phyloP scores from a whole-genome alignment of 2,888 invertebrate species.

The Drosophila borborema region DNA sequence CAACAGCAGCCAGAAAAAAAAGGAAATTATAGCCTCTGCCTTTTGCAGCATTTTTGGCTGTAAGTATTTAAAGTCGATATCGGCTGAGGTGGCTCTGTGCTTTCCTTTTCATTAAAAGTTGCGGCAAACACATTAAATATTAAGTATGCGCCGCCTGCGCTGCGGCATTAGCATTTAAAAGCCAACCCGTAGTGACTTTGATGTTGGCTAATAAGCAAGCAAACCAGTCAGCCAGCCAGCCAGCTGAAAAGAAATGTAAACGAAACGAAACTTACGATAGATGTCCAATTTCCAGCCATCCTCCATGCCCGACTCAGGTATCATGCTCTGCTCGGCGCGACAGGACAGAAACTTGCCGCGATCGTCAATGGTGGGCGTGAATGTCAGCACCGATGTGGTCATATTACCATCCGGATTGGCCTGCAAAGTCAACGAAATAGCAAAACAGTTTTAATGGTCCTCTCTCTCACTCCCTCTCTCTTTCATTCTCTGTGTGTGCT shows the following conservation, averaged over 20 bases:
- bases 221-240: background rate
- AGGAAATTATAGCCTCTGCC: conserved; percentile 33
- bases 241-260: conserved; percentile 27
- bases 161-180: conserved; percentile 23
- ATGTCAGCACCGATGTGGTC: conserved; percentile 91
- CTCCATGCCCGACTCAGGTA: conserved; percentile 91
- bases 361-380: conserved; percentile 92
- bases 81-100: conserved; percentile 17
- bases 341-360: conserved; percentile 92
- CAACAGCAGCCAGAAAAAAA: background rate
- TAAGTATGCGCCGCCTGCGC: conserved; percentile 54
- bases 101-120: conserved; percentile 75
- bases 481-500: conserved; percentile 28
- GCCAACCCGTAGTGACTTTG: conserved; percentile 37
- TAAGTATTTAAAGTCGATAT: conserved; percentile 61
- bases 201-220: conserved; percentile 44
- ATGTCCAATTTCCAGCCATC: conserved; percentile 93
- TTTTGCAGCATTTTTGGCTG: conserved; percentile 50
- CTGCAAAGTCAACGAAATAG: conserved; percentile 61
- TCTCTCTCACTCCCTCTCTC: background rate
- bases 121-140: conserved; percentile 67
- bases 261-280: conserved; percentile 89
- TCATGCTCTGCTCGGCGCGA: conserved; percentile 91
- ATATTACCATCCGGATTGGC: conserved; percentile 89
- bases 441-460: conserved; percentile 48